Base-by-base conservation (phyloP, 2,888 invertebrate genomes). In the Drosophila fulvimacula region DNA sequence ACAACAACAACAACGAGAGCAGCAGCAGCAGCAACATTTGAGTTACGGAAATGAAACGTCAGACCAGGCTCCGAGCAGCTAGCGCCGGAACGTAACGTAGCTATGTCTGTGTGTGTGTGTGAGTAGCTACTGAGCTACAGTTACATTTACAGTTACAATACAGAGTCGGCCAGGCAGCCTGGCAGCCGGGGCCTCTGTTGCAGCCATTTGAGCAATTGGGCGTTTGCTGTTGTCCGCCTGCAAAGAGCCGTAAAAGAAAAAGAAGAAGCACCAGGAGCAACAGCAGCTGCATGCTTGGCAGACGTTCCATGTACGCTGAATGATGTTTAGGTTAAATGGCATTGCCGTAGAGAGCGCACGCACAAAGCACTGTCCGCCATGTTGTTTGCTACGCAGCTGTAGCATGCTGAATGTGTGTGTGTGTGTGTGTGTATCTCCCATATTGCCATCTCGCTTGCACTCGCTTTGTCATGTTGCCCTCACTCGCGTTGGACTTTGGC, bases 31-130 rank as follows among this genome's bases (percentile, higher is more conserved):
- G 39, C 73, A 73, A 73, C 60, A 58, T 89, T 89, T 89, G 89
- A 89, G 88, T 85, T 88, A 84, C 88, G 90, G 90, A 89, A 84
- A 84, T 84, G 90, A 84, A 88, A 84, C 80, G 84, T 88, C 90
- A 85, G 75, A 57, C 55, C n/a, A 58, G 48, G 51, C 67, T 58
- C 51, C 58, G 27, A 53, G 58, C 66, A 46, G 30, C 36, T 42
- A 41, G 42, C 60, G 65, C 48, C 49, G 19, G 53, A 53, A 55
- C 53, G 19, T 13, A 27, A 55, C 30, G 13, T 6, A 34, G 44
- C 41, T 44, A 24, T 48, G 6, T 34, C 11, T 55, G 21, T 57
- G 41, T 60, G 41, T 62, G 58, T 62, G 56, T 59, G 30, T 61
- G 58, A 73, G 73, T 61, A 61, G 21, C 59, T 46, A n/a, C 32